phyloP scores from a whole-genome alignment of 2,113 vertebrate genomes.

The Eonycteris spelaea region DNA sequence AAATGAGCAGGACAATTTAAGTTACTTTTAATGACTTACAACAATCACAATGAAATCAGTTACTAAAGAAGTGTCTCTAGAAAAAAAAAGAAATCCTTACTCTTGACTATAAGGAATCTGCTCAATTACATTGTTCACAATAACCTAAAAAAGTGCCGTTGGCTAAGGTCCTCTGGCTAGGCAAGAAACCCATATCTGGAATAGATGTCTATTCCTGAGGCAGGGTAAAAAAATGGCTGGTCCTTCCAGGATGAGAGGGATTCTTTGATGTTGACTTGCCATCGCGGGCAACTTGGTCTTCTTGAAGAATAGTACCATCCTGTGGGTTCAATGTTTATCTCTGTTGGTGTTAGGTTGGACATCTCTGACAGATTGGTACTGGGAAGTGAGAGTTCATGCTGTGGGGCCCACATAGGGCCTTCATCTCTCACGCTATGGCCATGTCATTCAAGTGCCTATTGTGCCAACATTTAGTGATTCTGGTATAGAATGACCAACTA shows the following conservation, averaged over 20 bases:
- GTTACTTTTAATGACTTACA: not conserved
- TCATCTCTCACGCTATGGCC: not conserved
- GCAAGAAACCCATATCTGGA: not conserved
- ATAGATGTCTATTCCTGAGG: not conserved
- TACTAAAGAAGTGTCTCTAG: not conserved
- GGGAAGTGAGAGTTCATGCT: not conserved
- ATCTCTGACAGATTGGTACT: not conserved
- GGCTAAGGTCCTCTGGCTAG: not conserved
- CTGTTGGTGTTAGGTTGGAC: not conserved
- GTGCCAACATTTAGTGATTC: not conserved
- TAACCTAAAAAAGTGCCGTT: not conserved
- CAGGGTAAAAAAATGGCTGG: not conserved
- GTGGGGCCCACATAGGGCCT: not conserved
- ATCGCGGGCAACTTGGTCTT: not conserved
- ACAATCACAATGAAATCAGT: not conserved
- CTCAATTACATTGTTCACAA: not conserved
- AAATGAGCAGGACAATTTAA: not conserved
- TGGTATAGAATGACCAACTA: not conserved
- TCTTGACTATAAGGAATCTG: not conserved
- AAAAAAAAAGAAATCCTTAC: not conserved
- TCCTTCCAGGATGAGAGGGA: not conserved
- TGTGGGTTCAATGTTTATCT: not conserved
- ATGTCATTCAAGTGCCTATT: not conserved
- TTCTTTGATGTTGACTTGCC: not conserved
- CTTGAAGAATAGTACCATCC: not conserved